Conservation (phyloP, 2,113 vertebrate genomes). For the Odontophorus gujanensis region DNA sequence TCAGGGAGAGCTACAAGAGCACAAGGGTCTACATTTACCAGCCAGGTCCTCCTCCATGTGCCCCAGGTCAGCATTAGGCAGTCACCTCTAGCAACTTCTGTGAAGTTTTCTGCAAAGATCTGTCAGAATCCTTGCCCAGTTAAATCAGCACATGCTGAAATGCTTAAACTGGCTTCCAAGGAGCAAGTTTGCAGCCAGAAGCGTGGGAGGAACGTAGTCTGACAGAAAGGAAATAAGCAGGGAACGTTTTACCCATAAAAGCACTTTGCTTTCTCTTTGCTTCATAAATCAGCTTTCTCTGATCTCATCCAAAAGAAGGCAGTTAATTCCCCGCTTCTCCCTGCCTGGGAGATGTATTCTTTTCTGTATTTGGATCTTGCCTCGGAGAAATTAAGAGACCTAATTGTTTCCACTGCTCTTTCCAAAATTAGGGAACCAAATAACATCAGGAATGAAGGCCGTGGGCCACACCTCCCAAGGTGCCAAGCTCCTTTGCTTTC, state of each 20-base stretch:
- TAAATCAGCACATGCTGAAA: slow-evolving; percentile 71
- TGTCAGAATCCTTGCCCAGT: slow-evolving; percentile 55
- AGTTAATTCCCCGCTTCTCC: slow-evolving; percentile 60
- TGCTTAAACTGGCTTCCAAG: slow-evolving; percentile 62
- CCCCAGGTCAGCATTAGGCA: not conserved
- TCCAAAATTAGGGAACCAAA: slow-evolving; percentile 61
- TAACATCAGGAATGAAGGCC: slow-evolving; percentile 2
- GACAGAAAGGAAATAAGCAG: slow-evolving; percentile 73
- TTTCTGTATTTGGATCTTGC: slow-evolving; percentile 68
- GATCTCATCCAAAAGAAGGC: slow-evolving; percentile 71
- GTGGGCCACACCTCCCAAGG: slow-evolving; percentile 50
- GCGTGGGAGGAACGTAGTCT: slow-evolving; percentile 70
- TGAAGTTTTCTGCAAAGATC: slow-evolving; percentile 56
- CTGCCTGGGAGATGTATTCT: slow-evolving; percentile 68
- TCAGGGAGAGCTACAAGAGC: not conserved
- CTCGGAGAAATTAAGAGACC: slow-evolving; percentile 57
- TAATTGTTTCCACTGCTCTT: slow-evolving; percentile 67
- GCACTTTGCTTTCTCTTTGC: slow-evolving; percentile 70
- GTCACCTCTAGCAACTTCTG: slow-evolving; percentile 62
- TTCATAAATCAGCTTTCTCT: slow-evolving; percentile 72
- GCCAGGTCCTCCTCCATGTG: slow-evolving; percentile 4
- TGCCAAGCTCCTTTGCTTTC: not conserved
- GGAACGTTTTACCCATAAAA: slow-evolving; percentile 76
- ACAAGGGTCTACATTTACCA: not conserved
- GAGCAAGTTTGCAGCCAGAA: slow-evolving; percentile 57